Evolutionary conservation across 2,888 invertebrate genomes (phyloP).

Genomic region (Crepidodera aurea): DNA sequence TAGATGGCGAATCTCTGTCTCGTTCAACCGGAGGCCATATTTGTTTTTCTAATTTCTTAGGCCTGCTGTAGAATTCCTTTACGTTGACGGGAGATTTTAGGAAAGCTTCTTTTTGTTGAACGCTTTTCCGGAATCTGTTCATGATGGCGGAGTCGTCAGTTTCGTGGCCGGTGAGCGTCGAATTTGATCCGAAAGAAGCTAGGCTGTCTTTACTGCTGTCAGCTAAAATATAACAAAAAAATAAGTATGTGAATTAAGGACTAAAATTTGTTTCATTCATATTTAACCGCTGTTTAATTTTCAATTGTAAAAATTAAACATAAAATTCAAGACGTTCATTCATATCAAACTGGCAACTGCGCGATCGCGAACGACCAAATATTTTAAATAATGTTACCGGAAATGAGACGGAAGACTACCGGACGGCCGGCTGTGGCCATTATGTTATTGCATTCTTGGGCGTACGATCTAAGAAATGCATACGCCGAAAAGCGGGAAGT

Average conservation of each 20-base stretch:
- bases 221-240: constrained; percentile 51
- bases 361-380: no score
- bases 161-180: constrained; percentile 72
- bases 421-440: no score
- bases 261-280: not conserved
- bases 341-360: no score
- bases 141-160: constrained; percentile 75
- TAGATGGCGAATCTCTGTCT: constrained; percentile 62
- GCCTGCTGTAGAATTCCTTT: constrained; percentile 80
- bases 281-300: not conserved
- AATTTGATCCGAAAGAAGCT: constrained; percentile 73
- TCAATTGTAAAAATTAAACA: no score
- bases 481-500: no score
- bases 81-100: constrained; percentile 67
- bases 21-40: constrained; percentile 72
- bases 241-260: no score
- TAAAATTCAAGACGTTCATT: no score
- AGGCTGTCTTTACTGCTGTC: constrained; percentile 74
- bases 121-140: constrained; percentile 81
- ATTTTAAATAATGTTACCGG: no score
- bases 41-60: constrained; percentile 75
- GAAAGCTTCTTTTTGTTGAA: constrained; percentile 91
- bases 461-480: no score
- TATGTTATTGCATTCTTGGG: no score
- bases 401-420: no score